Evolutionary conservation across 30 jellyfish, hydroid and myxozoan genomes (phyloP).

Genomic region (Cassiopea xamachana): DNA sequence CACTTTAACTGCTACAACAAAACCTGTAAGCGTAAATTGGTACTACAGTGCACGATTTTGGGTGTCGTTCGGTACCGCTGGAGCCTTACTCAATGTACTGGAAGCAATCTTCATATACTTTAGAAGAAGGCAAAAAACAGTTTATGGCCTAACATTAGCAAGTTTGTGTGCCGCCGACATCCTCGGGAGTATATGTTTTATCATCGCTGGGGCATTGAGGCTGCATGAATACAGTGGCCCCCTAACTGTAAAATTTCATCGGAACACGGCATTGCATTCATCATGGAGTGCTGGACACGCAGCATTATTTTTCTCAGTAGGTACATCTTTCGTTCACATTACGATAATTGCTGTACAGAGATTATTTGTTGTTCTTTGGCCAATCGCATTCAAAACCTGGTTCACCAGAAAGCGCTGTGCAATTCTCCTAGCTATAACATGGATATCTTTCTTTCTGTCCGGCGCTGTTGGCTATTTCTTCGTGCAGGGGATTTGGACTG

Average conservation of each 20-base stretch:
- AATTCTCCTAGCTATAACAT: not conserved
- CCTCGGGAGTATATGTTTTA: conserved; percentile 30
- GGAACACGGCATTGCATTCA: conserved; percentile 3
- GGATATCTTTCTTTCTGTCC: conserved; percentile 5
- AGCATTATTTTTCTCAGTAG: conserved; percentile 23
- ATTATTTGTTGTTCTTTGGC: conserved; percentile 19
- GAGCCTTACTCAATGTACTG: not conserved
- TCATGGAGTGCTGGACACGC: conserved; percentile 47
- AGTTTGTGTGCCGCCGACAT: conserved; percentile 38
- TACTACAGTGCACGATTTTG: conserved; percentile 45
- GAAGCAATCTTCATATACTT: conserved; percentile 24
- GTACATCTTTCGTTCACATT: conserved; percentile 26
- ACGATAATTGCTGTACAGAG: conserved; percentile 35
- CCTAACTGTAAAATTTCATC: not conserved
- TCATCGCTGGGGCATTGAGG: conserved; percentile 9
- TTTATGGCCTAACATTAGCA: conserved; percentile 30
- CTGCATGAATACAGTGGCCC: conserved; percentile 13
- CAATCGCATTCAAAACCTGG: conserved; percentile 24
- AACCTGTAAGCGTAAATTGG: conserved; percentile 18
- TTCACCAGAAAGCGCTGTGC: conserved; percentile 20
- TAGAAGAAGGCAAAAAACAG: not conserved
- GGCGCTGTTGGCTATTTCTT: conserved; percentile 18
- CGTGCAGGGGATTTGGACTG: not conserved
- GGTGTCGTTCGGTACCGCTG: conserved; percentile 41
- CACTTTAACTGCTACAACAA: not conserved